Evolutionary conservation across 1,140 invertebrate species (phyloP).

Genomic region (Diachasma alloeum): DNA sequence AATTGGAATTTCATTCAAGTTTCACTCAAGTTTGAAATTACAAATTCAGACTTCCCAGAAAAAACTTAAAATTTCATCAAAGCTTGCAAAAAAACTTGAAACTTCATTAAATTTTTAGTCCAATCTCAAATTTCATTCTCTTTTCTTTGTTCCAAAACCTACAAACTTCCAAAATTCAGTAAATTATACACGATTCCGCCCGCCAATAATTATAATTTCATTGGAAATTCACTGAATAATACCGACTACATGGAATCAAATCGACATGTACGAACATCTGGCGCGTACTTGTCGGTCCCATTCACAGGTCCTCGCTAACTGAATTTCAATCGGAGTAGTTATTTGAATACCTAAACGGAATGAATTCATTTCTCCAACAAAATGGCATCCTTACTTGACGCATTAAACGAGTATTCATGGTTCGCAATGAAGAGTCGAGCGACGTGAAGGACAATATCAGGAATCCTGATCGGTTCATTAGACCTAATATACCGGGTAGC

Average conservation of each 20-base stretch:
- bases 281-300: background rate
- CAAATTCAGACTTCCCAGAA: no score
- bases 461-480: slow-evolving; percentile 7
- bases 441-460: background rate
- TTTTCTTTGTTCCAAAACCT: no score
- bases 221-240: background rate
- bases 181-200: background rate
- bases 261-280: background rate
- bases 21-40: no score
- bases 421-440: background rate
- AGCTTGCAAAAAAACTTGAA: no score
- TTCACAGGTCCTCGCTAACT: background rate
- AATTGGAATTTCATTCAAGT: no score
- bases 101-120: no score
- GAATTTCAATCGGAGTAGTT: background rate
- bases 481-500: background rate
- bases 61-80: no score
- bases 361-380: background rate
- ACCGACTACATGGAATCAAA: background rate
- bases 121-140: no score
- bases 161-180: no score
- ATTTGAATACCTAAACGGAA: background rate
- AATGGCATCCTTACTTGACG: background rate
- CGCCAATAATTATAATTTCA: background rate
- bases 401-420: background rate